Evolutionary conservation across 2,888 invertebrate species (phyloP).

Genomic region (Mimas tiliae): DNA sequence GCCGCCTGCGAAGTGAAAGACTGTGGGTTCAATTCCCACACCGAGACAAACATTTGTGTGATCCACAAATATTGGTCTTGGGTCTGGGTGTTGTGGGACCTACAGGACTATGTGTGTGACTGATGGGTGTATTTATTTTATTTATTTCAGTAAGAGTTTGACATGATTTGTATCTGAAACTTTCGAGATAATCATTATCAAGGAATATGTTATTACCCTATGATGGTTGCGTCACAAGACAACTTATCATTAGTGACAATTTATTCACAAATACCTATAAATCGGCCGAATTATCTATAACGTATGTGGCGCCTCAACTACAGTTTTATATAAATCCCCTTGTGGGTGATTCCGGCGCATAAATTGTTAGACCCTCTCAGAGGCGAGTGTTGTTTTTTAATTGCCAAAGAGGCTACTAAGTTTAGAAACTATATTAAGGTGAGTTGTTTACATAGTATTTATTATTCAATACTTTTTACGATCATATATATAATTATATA

Average conservation of each 20-base stretch:
- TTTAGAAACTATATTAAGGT: constrained; percentile 9
- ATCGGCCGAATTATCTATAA: constrained; percentile 34
- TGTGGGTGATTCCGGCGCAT: constrained; percentile 12
- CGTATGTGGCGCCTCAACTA: constrained; percentile 33
- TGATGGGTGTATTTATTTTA: too few species aligned
- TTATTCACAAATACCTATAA: constrained; percentile 21
- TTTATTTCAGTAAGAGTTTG: constrained; percentile 2
- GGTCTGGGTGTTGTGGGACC: too few species aligned
- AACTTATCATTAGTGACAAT: constrained; percentile 22
- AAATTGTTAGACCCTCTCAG: constrained; percentile 5
- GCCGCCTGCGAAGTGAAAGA: too few species aligned
- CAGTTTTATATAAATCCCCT: constrained; percentile 34
- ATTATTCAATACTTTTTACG: neutral
- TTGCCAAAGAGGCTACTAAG: constrained; percentile 18
- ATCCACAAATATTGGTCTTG: too few species aligned
- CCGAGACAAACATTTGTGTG: too few species aligned
- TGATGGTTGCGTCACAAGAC: constrained; percentile 14
- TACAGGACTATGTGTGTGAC: too few species aligned
- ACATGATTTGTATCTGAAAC: constrained; percentile 6
- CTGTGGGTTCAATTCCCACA: too few species aligned
- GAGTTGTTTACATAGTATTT: neutral
- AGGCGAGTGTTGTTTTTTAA: constrained; percentile 13
- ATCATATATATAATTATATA: too few species aligned
- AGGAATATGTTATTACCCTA: constrained; percentile 25
- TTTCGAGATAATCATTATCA: constrained; percentile 3